These are phyloP conservation scores for Zeuzera pyrina DNA, from an alignment of 2,888 invertebrate genomes.

Conservation along the genomic window DNA sequence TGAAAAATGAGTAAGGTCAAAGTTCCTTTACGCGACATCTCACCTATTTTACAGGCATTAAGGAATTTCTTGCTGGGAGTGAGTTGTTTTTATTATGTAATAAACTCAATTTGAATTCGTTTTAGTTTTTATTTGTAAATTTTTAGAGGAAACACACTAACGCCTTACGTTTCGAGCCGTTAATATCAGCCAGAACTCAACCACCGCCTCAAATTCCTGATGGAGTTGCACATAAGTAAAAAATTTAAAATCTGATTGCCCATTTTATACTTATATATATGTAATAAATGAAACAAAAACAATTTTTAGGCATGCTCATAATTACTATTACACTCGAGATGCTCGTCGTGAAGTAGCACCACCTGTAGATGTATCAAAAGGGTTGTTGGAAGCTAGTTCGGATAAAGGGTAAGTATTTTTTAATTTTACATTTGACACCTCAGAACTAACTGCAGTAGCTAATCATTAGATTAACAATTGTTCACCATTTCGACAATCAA, in stretches of 20 bases:
- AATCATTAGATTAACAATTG: too few relatives aligned
- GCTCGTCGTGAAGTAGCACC: conserved; percentile 84
- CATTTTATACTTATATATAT: not conserved
- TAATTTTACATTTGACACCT: too few relatives aligned
- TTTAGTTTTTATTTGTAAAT: conserved; percentile 12
- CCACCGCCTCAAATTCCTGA: conserved; percentile 87
- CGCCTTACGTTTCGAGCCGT: conserved; percentile 79
- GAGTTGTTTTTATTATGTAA: conserved; percentile 36
- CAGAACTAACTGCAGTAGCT: too few relatives aligned
- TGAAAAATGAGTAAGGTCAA: conserved; percentile 47
- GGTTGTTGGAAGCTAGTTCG: conserved; percentile 46
- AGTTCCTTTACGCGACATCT: conserved; percentile 75
- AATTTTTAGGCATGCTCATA: conserved; percentile 76
- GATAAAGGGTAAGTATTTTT: conserved; percentile 46
- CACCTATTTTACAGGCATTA: conserved; percentile 74
- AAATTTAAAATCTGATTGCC: conserved; percentile 12
- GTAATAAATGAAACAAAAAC: too few relatives aligned
- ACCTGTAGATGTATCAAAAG: conserved; percentile 69
- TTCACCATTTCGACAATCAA: too few relatives aligned
- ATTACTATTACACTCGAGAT: conserved; percentile 90
- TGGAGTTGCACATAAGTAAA: conserved; percentile 82
- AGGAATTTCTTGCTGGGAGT: conserved; percentile 80
- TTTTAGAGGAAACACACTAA: conserved; percentile 73
- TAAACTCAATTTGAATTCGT: conserved; percentile 4
- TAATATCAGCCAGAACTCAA: conserved; percentile 81